Evolutionary conservation across 2,797 vertebrate species (phyloP), one percentile per base, ranked within the genome.

Genomic region (Sebastes variabilis): DNA sequence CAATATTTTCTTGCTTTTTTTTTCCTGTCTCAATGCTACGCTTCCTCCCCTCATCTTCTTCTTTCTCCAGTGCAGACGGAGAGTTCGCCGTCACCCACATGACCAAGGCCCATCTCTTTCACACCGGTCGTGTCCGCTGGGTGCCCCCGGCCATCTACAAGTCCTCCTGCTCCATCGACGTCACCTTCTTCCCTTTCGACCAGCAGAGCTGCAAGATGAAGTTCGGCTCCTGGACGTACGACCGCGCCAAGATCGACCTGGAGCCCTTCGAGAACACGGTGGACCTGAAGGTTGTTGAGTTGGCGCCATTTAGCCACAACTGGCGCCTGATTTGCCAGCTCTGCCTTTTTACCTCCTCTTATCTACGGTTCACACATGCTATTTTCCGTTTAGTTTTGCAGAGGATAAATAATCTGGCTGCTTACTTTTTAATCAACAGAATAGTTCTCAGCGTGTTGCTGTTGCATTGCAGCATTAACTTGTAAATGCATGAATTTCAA

Each of bases 181-280:
- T 98, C 88, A 98, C 97, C 84, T 98, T 97, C 95, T 98, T 99
- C 92, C 97, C 97, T 65, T 99, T 99, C 5, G 97, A 98, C 94
- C 97, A 98, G 93, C 97, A 99, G 94, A 98, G 93, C 91, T 99
- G 97, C 91, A 98, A 97, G 90, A 98, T 98, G 97, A 99, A 98
- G 79, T 99, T 98, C 0, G 97, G 97, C 72, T 99, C 97, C 18
- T 99, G 97, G 97, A 96, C 96, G 0, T 97, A 98, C 0, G 97
- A 99, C 93, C 97, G 97, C 54, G 97, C 97, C 88, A 97, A 97
- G 90, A 98, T 99, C 0, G 97, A 99, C 90, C 92, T 99, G 94
- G 96, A 97, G 92, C 96, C 92, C 86, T 96, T 96, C 70, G 97
- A 97, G 30, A 95, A 71, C 78, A 91, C 93, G 0, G 97, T 98